A percentile compares a stretch with the other conserved stretches of the same genome.
These are phyloP conservation scores for Anas acuta DNA, from an alignment of 2,797 vertebrate genomes.

Conservation along the genomic window DNA sequence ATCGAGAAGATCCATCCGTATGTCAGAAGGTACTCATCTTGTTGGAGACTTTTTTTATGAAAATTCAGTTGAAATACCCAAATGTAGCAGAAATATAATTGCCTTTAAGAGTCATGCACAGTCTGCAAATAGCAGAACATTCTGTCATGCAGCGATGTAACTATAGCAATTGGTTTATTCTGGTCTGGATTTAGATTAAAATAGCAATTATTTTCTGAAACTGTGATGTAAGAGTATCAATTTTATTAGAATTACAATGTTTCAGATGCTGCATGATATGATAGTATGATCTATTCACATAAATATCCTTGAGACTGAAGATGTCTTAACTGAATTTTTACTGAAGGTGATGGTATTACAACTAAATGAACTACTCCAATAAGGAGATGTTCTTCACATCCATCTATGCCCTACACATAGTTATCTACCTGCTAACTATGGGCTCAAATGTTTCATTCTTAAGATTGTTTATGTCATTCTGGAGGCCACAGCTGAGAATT, in stretches of 20 bases:
- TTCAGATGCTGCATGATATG: not conserved
- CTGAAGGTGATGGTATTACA: not conserved
- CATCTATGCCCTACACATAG: not conserved
- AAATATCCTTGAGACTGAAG: not conserved
- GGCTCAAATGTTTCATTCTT: not conserved
- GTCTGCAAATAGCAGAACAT: not conserved
- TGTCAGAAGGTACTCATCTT: constrained; percentile 20
- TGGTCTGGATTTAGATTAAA: constrained; percentile 56
- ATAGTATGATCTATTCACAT: not conserved
- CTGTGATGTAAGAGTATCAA: constrained; percentile 28
- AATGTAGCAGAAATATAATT: constrained; percentile 29
- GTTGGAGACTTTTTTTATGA: not conserved
- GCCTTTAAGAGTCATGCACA: not conserved
- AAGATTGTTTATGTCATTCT: not conserved
- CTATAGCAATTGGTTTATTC: constrained; percentile 52
- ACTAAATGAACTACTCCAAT: not conserved
- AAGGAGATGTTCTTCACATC: not conserved
- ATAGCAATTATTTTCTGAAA: constrained; percentile 60
- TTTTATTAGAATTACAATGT: constrained; percentile 12
- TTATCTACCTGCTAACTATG: not conserved
- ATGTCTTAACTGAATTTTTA: not conserved
- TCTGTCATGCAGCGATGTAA: not conserved
- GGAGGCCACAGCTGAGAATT: not conserved
- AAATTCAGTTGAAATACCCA: constrained; percentile 7
- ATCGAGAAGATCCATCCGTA: not conserved